Conservation (phyloP, 2,113 vertebrate genomes). For the Macquaria ambigua region DNA sequence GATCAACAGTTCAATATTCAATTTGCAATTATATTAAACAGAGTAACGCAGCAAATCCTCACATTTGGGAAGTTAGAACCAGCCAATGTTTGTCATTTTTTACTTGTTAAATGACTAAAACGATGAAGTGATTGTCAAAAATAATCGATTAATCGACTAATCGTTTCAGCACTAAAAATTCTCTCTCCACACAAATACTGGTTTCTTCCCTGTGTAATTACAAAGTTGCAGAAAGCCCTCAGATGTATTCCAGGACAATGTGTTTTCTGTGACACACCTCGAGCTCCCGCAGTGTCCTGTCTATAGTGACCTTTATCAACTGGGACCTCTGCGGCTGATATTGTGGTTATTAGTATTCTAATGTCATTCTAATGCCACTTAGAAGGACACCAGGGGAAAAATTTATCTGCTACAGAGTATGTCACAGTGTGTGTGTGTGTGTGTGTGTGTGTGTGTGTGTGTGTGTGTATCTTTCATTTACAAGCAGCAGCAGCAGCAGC, state of each 20-base stretch:
- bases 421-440: background rate
- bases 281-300: background rate
- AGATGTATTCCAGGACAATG: background rate
- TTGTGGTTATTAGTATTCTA: slow-evolving; percentile 61
- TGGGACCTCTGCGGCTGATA: slow-evolving; percentile 10
- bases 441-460: slow-evolving; percentile 8
- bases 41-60: background rate
- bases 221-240: background rate
- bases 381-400: slow-evolving; percentile 36
- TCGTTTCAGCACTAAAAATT: background rate
- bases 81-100: background rate
- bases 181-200: background rate
- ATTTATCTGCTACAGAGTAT: slow-evolving; percentile 43
- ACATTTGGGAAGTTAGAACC: background rate
- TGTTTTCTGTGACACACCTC: background rate
- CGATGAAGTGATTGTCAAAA: too few relatives aligned
- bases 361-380: slow-evolving; percentile 56
- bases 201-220: background rate
- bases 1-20: background rate
- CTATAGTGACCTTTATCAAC: slow-evolving; percentile 59
- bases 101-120: background rate
- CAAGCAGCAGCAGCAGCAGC: slow-evolving; percentile 13
- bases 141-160: background rate
- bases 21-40: background rate
- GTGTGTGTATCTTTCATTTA: slow-evolving; percentile 9